Percentiles rank a stretch among this genome's conserved stretches.
phyloP scores from a whole-genome alignment of 2,888 invertebrate species.

The Neoaliturus tenellus region DNA sequence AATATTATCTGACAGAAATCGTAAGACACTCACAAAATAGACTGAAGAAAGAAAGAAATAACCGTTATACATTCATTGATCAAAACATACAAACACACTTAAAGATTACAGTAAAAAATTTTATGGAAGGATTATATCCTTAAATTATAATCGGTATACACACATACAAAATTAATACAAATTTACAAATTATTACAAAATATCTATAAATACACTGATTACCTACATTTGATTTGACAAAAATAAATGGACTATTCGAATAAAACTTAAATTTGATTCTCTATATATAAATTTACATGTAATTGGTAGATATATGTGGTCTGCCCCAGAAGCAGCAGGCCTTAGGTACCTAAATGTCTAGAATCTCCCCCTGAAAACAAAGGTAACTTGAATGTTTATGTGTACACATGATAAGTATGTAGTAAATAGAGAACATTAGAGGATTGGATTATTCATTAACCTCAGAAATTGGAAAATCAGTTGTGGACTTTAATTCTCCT shows the following conservation, averaged over 20 bases:
- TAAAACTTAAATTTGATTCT: conserved; percentile 33
- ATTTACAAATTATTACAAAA: conserved; percentile 40
- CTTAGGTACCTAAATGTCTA: neutral
- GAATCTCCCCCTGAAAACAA: neutral
- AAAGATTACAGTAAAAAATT: conserved; percentile 3
- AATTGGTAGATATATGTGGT: conserved; percentile 10
- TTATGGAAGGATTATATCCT: conserved; percentile 5
- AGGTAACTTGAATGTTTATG: too few relatives aligned
- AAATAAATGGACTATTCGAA: conserved; percentile 51
- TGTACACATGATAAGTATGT: too few relatives aligned
- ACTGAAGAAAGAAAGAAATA: neutral
- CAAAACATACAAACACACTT: conserved; percentile 21
- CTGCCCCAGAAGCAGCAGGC: neutral
- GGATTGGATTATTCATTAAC: too few relatives aligned
- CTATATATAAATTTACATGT: conserved; percentile 43
- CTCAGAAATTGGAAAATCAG: too few relatives aligned
- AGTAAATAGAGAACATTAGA: too few relatives aligned
- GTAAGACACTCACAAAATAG: conserved; percentile 7
- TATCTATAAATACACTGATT: conserved; percentile 29
- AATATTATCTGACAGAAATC: neutral
- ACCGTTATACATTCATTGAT: neutral
- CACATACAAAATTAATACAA: conserved; percentile 33
- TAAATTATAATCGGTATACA: neutral
- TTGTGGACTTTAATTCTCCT: too few relatives aligned
- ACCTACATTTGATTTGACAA: conserved; percentile 16